A percentile compares a stretch with the other conserved stretches of the same genome.
Conservation (phyloP, 2,113 vertebrate genomes). For the Amblyopsis rosae region DNA sequence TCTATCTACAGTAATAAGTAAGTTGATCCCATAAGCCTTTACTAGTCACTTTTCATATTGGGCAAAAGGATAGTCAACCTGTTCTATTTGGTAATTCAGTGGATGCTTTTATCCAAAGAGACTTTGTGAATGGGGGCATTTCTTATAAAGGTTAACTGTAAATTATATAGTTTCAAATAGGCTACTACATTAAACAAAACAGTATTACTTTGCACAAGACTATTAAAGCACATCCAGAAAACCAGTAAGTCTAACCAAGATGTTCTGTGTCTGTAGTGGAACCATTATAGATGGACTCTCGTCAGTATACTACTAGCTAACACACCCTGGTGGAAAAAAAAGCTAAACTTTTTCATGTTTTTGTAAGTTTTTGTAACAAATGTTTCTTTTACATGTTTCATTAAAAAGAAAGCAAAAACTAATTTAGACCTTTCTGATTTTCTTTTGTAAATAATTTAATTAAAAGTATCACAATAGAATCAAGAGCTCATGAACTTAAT, state of each 20-base stretch:
- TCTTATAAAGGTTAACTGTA: too few species aligned
- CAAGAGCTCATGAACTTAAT: background rate
- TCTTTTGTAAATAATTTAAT: background rate
- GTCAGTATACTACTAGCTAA: conserved; percentile 28
- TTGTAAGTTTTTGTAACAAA: conserved; percentile 56
- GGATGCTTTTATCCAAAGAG: background rate
- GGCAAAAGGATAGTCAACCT: background rate
- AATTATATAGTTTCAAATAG: too few species aligned
- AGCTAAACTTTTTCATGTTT: conserved; percentile 53
- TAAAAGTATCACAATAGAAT: background rate
- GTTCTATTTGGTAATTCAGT: background rate
- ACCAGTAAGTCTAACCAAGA: background rate
- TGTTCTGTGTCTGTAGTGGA: conserved; percentile 30
- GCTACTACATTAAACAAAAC: too few species aligned
- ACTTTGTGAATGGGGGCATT: too few species aligned
- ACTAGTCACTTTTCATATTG: background rate
- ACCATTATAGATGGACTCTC: conserved; percentile 11
- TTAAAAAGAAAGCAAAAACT: conserved; percentile 43
- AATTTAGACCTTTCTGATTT: conserved; percentile 1
- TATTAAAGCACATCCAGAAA: background rate
- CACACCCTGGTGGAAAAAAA: conserved; percentile 49
- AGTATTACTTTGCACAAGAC: too few species aligned
- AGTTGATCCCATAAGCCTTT: conserved; percentile 11
- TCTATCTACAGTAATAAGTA: conserved; percentile 17
- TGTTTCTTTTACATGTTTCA: conserved; percentile 64